Conservation (phyloP, 2,888 invertebrate genomes). For the Lamellibrachia columna region DNA sequence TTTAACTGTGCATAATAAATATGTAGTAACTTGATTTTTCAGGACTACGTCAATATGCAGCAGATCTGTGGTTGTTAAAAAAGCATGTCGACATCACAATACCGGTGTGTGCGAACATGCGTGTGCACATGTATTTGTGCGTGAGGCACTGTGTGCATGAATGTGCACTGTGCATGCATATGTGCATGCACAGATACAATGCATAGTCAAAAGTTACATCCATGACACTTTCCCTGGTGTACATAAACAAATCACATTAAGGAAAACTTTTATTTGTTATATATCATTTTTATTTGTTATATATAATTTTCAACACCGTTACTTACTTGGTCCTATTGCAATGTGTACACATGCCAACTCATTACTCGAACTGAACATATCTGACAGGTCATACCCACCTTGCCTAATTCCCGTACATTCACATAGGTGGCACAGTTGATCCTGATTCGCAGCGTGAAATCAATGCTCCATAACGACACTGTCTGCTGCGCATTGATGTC, state of each 20-base stretch:
- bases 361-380: background rate
- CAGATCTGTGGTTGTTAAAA: background rate
- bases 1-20: too few relatives aligned
- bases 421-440: constrained; percentile 69
- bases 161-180: background rate
- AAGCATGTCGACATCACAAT: background rate
- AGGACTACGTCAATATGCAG: too few relatives aligned
- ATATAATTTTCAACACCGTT: background rate
- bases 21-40: too few relatives aligned
- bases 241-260: background rate
- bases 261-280: background rate
- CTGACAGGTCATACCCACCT: constrained; percentile 51
- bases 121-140: background rate
- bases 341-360: too few relatives aligned
- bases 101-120: background rate
- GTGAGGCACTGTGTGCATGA: background rate
- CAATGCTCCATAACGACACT: constrained; percentile 65
- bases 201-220: background rate
- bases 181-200: background rate
- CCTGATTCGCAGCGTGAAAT: constrained; percentile 64
- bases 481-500: constrained; percentile 61
- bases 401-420: constrained; percentile 68
- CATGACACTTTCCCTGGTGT: background rate
- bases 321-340: background rate
- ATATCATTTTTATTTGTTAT: background rate